Evolutionary conservation across 2,888 invertebrate species (phyloP).

Genomic region (Drosophila putrida): DNA sequence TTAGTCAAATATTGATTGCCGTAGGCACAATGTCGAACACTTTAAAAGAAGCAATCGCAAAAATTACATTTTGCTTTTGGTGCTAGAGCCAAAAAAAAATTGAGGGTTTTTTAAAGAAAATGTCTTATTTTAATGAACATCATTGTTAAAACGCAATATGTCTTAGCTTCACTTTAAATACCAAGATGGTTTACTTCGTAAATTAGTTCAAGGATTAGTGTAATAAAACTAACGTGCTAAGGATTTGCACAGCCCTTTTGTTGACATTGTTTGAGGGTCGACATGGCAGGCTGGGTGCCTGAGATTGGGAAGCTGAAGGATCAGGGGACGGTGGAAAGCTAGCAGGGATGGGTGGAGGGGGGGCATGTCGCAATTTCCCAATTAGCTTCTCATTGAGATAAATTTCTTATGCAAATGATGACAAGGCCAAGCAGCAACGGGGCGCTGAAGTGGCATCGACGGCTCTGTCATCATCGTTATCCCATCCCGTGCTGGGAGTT

Average conservation of each 20-base stretch:
- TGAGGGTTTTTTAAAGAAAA: not conserved
- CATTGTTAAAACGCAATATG: slow-evolving; percentile 44
- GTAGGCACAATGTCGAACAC: slow-evolving; percentile 32
- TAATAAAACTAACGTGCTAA: slow-evolving; percentile 79
- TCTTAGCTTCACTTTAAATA: slow-evolving; percentile 49
- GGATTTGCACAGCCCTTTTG: slow-evolving; percentile 72
- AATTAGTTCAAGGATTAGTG: slow-evolving; percentile 81
- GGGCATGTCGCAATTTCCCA: slow-evolving; percentile 76
- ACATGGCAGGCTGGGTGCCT: slow-evolving; percentile 10
- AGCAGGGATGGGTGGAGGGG: not conserved
- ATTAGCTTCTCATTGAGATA: slow-evolving; percentile 82
- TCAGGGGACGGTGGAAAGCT: not conserved
- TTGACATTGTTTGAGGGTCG: slow-evolving; percentile 42
- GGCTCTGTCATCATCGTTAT: slow-evolving; percentile 38
- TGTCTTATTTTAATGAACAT: slow-evolving; percentile 3
- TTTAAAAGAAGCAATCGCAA: slow-evolving; percentile 21
- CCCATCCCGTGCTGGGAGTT: slow-evolving; percentile 64
- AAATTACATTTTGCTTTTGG: not conserved
- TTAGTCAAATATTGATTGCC: slow-evolving; percentile 72
- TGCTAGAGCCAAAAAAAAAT: too few species aligned
- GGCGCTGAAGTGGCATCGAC: slow-evolving; percentile 76
- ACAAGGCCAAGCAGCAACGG: slow-evolving; percentile 70
- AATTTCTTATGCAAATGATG: slow-evolving; percentile 83
- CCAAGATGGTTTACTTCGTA: slow-evolving; percentile 47
- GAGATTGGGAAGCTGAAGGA: slow-evolving; percentile 18